phyloP scores from a whole-genome alignment of 2,797 vertebrate species.

The Sarcophilus harrisii region DNA sequence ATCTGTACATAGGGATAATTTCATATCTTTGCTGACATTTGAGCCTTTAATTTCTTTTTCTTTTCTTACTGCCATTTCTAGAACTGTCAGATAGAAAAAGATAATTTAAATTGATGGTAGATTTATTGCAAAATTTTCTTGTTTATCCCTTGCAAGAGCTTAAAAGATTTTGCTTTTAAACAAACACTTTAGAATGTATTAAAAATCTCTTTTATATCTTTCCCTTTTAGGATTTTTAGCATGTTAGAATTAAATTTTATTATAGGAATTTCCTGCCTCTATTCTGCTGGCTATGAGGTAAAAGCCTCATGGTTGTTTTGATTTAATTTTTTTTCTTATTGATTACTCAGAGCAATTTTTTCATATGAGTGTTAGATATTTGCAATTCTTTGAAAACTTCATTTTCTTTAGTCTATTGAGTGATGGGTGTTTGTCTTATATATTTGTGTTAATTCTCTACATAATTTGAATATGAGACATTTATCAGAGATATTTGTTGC shows the following conservation, averaged over 20 bases:
- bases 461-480: too few relatives aligned
- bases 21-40: neutral
- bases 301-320: too few relatives aligned
- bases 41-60: neutral
- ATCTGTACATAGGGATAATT: neutral
- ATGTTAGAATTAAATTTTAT: neutral
- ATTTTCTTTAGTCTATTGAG: too few relatives aligned
- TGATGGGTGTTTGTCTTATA: too few relatives aligned
- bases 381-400: too few relatives aligned
- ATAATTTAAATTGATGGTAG: neutral
- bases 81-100: neutral
- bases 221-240: neutral
- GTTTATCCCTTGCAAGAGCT: neutral
- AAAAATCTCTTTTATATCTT: neutral
- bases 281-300: too few relatives aligned
- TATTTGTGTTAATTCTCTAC: too few relatives aligned
- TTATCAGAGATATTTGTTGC: too few relatives aligned
- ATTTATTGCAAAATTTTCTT: neutral
- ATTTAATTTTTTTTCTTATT: too few relatives aligned
- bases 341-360: too few relatives aligned
- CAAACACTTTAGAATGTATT: neutral
- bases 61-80: neutral
- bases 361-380: too few relatives aligned
- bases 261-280: neutral
- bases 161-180: neutral